These are phyloP conservation scores for Rhabdornis inornatus DNA, from an alignment of 2,113 vertebrate species.

Conservation along the genomic window DNA sequence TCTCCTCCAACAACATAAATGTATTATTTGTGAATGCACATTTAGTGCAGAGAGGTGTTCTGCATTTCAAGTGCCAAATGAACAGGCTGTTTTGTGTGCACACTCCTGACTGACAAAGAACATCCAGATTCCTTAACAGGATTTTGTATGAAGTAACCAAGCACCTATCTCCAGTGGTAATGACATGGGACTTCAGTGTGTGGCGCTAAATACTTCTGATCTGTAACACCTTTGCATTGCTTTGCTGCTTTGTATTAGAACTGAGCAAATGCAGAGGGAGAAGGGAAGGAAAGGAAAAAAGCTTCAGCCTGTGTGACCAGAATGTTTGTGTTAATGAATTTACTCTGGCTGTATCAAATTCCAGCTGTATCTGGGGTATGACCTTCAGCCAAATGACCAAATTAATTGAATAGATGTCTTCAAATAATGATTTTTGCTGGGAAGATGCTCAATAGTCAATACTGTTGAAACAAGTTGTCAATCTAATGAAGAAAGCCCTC, in stretches of 20 bases:
- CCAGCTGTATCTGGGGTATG: neutral
- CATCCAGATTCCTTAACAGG: neutral
- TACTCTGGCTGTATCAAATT: neutral
- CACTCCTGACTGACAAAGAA: neutral
- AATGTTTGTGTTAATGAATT: neutral
- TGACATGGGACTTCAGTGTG: neutral
- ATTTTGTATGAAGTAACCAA: neutral
- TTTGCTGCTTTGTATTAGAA: neutral
- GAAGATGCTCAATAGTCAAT: neutral
- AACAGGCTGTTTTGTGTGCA: neutral
- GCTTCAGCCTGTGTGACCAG: neutral
- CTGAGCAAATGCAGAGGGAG: neutral
- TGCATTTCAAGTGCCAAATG: neutral
- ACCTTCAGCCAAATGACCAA: neutral
- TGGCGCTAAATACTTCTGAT: neutral
- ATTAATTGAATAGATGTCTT: neutral
- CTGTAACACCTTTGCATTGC: neutral
- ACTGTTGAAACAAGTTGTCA: neutral
- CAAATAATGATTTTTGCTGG: neutral
- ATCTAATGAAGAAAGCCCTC: neutral
- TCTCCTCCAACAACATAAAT: neutral
- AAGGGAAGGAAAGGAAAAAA: too few species aligned
- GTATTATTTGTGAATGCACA: neutral
- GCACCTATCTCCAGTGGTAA: neutral
- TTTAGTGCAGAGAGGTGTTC: neutral